A percentile compares a stretch with the other conserved stretches of the same genome.
Conservation (phyloP, 2,797 vertebrate species). For the Sebastes aleutianus region DNA sequence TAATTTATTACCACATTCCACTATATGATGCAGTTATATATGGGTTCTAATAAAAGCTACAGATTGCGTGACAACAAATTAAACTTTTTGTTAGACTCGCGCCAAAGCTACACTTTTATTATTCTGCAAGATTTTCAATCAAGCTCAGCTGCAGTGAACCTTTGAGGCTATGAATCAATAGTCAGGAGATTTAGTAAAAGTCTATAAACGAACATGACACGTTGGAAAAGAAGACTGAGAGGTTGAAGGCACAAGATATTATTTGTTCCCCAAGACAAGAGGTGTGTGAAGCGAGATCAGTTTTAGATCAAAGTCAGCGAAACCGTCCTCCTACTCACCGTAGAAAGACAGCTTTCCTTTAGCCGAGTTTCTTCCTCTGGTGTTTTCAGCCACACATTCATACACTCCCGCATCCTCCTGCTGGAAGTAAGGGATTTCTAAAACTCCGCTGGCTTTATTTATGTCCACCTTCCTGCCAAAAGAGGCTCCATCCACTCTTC, state of each 20-base stretch:
- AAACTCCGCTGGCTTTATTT: conserved; percentile 87
- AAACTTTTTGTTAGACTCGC: conserved; percentile 43
- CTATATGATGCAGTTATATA: conserved; percentile 68
- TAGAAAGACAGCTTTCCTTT: conserved; percentile 93
- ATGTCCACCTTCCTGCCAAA: conserved; percentile 91
- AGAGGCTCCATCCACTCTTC: conserved; percentile 86
- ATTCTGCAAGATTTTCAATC: conserved; percentile 34
- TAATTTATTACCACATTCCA: conserved; percentile 67
- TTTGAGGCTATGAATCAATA: conserved; percentile 32
- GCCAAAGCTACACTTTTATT: conserved; percentile 31
- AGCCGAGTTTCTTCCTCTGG: conserved; percentile 89
- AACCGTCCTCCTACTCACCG: conserved; percentile 79
- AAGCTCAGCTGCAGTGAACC: conserved; percentile 6
- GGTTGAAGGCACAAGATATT: conserved; percentile 3
- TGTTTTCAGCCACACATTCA: conserved; percentile 94
- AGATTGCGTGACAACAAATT: conserved; percentile 69
- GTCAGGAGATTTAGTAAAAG: conserved; percentile 14
- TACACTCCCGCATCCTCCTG: conserved; percentile 91
- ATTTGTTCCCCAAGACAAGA: conserved; percentile 23
- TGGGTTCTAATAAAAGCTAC: conserved; percentile 62
- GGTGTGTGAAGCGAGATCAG: conserved; percentile 1
- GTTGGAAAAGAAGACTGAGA: conserved; percentile 21
- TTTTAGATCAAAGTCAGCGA: conserved; percentile 48
- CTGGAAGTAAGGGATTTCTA: conserved; percentile 96
- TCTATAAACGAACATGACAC: conserved; percentile 37